Evolutionary conservation across 92 coral and sea anemone species (phyloP), one percentile per base, ranked within the genome.

Genomic region (Phenganax subtilis): DNA sequence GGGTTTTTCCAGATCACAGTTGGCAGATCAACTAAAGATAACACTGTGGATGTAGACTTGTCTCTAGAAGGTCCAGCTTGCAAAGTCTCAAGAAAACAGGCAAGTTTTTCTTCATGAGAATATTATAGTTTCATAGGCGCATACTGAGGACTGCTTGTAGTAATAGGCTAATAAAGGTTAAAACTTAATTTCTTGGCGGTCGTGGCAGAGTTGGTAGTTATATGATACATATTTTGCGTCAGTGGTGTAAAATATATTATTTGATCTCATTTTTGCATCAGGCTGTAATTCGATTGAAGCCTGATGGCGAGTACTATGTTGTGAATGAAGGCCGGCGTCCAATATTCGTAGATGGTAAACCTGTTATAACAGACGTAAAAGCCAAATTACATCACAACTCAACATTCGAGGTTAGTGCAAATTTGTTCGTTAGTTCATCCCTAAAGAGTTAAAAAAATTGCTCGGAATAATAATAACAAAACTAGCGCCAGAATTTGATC

Each of bases 31-130:
- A 94, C 98, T 0, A 89, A 93, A 52, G 97, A 88, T 63, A 91
- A 86, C 65, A 96, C 89, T 37, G 98, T 94, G 2, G 98, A 94
- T 75, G 98, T 94, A 3, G 98, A 94, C 75, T 76, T 94, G 66
- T 94, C 98, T 16, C 71, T 94, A 16, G 98, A 94, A 69, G 98
- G 98, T n/a, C 98, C 98, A 55, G 98, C 98, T 8, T 90, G 98
- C 92, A 94, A 94, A 69, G 88, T 94, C 71, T 94, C 98, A 0
- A 89, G 98, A 75, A 93, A 91, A 87, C 98, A 94, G 89, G 98
- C 90, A 82, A 30, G 53, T 52, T 9, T 8, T 47, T 37, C 6
- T 6, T 20, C 1, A 6, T 7, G 12, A 37, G 47, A 37, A 37
- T 1, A 37, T 5, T 37, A 37, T 37, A 37, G 47, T 37, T 37